Evolutionary conservation across 2,888 invertebrate genomes (phyloP), one percentile per base, ranked within the genome.

Genomic region (Lymantria monacha): DNA sequence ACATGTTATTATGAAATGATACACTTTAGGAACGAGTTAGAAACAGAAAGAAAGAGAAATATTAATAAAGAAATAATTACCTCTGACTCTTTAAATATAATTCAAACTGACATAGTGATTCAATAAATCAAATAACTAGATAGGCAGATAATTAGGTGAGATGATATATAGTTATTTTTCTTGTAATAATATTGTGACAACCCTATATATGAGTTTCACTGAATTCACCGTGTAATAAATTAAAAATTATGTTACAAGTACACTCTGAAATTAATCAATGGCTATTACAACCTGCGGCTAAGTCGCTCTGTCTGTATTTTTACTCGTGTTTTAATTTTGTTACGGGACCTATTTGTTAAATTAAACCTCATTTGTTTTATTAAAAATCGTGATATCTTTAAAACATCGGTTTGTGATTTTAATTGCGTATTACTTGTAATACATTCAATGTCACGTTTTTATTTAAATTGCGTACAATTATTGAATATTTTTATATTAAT

Each of bases 181-280:
- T 22, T 22, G 22, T 3, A 5, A 3, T 22, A 22, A 22, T 22
- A 22, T 2, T 22, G 10, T 7, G 33, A 8, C 33, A 33, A 10
- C 33, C 33, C 33, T 33, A 33, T 10, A 10, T 10, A 33, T 33
- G 9, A 70, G 65, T 73, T 72, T 73, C 65, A 59, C 68, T 67
- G 59, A 67, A 67, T 61, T 61, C 52, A 48, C 59, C 56, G 52
- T 59, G 61, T 60, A 63, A 70, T 70, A 73, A 71, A 70, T 69
- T 70, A 66, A 66, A 70, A 67, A 72, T 64, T 65, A 67, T 67
- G 63, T 70, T 66, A 63, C 53, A 59, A 66, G 65, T 63, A 67
- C 63, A 65, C 66, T 65, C 61, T 54, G 59, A 67, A 61, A 67
- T 65, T 67, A 67, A 65, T 67, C 68, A 67, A 67, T 66, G 61